phyloP scores from a whole-genome alignment of 2,888 invertebrate species.

The Agrenia bidenticulata region DNA sequence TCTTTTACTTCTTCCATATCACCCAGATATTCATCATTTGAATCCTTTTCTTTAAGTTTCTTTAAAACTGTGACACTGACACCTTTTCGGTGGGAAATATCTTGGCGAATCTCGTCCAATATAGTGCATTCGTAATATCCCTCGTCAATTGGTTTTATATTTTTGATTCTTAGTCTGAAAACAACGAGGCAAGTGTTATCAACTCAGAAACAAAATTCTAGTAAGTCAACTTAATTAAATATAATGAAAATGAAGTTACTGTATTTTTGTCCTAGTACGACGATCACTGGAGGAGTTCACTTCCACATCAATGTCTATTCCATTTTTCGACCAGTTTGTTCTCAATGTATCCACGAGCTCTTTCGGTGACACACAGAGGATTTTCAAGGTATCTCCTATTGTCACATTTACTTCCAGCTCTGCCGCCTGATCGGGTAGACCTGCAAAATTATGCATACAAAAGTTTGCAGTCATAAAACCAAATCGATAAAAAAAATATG shows the following conservation, averaged over 20 bases:
- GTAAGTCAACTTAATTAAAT: neutral
- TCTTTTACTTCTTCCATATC: slow-evolving; percentile 10
- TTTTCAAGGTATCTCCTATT: slow-evolving; percentile 28
- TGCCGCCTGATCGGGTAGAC: slow-evolving; percentile 20
- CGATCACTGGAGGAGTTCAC: neutral
- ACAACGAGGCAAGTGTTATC: neutral
- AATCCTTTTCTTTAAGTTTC: neutral
- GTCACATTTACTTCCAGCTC: slow-evolving; percentile 19
- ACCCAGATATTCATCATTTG: slow-evolving; percentile 18
- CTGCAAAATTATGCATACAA: no score
- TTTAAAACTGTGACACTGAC: neutral
- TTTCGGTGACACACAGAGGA: slow-evolving; percentile 41
- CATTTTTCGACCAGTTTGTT: slow-evolving; percentile 44
- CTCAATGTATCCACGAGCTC: slow-evolving; percentile 32
- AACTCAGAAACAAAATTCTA: no score
- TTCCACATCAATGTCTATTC: slow-evolving; percentile 19
- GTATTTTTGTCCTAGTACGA: no score
- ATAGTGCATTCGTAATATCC: slow-evolving; percentile 35
- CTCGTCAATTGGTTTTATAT: slow-evolving; percentile 20
- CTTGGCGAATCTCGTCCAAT: neutral
- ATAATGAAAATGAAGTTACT: neutral
- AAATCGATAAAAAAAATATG: no score
- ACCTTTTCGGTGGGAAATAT: neutral
- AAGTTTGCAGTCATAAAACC: no score
- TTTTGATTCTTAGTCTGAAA: slow-evolving; percentile 31